Base-by-base conservation (phyloP, 2,797 vertebrate species). In the Rhadinocentrus ornatus region DNA sequence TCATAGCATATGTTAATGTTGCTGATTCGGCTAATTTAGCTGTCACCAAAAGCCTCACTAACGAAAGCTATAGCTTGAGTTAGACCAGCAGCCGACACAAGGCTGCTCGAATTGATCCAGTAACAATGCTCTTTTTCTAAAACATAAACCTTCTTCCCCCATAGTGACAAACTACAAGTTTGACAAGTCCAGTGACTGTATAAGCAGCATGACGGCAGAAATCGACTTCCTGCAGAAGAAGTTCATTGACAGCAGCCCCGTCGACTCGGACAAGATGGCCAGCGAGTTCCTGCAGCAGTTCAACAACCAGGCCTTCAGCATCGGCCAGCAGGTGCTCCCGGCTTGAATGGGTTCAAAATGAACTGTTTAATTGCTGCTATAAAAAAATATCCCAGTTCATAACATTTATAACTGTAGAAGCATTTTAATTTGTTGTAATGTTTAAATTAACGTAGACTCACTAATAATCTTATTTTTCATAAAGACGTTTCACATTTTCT, bases 151-250 rank as follows among this genome's bases (percentile, higher is more conserved):
- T 11, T 31, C n/a, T 20, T 39, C 7, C 10, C 3, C 4, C 34
- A 0, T 66, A 99, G 98, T 97, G 31, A 93, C 89, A 31, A 71
- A 90, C 26, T 99, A 97, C 89, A 95, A 67, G 57, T 99, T 99
- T 0, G 97, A 99, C 92, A 95, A 95, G 80, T 88, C 95, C 37
- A 97, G 93, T 81, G 96, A 98, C 69, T 98, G 96, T 8, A 92
- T 98, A 0, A 97, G 97, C 85, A 95, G 90, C 13, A 95, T 98
- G 94, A 97, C 92, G 0, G 86, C 96, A 10, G 97, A 99, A 86
- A 94, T 99, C 0, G 97, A 99, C 87, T 99, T 99, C 79, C 94
- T 98, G 74, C 97, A 99, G 93, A 99, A 98, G 92, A 99, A 99
- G 92, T 96, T 2, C 27, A 90, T 94, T 0, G 97, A 99, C 93